Base-by-base conservation (phyloP, 1,140 invertebrate species). In the Popillia japonica region DNA sequence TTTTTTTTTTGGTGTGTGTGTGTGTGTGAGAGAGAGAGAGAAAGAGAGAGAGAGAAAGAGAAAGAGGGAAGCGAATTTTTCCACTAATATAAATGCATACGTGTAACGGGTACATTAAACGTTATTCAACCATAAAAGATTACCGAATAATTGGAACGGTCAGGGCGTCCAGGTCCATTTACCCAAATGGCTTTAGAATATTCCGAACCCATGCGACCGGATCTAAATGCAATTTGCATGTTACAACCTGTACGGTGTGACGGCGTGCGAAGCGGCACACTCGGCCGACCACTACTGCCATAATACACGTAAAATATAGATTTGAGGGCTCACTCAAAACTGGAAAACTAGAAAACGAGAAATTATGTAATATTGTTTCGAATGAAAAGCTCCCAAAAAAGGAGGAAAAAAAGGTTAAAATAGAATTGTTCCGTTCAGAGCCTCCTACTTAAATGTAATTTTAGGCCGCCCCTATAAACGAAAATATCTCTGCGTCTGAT, bases 171-270 rank as follows among this genome's bases (percentile, higher is more conserved):
- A 14, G 61, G 20, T 68, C 61, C 22, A 68, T 68, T 68, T 68
- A 68, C 22, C 17, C 61, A 22, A 68, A 68, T 68, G 22, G 61
- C 20, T 34, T 34, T 34, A 17, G 22, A 11, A 68, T 68, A 68
- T 68, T 22, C 61, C 20, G 20, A 17, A 17, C 27, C 27, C 61
- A 10, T 34, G 17, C 61, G 22, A 8, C 22, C 22, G 22, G 22
- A 68, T 68, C 61, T 34, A 68, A 68, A 68, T 68, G 61, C 61
- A 68, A 68, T 68, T 68, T 68, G 61, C 61, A 68, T 68, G 61
- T 68, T 34, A 68, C 23, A 55, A 55, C 48, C 48, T 55, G 48
- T 55, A 55, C 4, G 48, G 11, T 14, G 48, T n/a, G 48, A 34
- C 27, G 27, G 27, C 27, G 4, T 14, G 61, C 14, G 20, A 20